Percentiles rank a stretch among this genome's conserved stretches.
Evolutionary conservation across 2,113 vertebrate genomes (phyloP).

Genomic region (Strix uralensis): DNA sequence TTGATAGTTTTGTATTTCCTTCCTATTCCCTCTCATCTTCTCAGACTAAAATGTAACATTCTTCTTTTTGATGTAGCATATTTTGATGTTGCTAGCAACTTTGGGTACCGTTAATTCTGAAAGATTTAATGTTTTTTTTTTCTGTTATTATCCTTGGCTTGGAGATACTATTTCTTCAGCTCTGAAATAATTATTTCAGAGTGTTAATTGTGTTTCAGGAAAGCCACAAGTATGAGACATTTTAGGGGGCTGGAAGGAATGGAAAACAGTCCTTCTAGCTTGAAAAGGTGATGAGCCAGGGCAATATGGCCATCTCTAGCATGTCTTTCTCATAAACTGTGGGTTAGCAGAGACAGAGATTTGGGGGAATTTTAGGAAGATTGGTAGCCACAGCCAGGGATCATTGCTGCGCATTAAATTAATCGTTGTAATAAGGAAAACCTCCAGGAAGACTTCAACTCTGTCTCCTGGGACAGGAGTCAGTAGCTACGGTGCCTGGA

Average conservation of each 20-base stretch:
- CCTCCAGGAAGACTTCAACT: neutral
- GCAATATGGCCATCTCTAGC: neutral
- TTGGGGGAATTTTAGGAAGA: neutral
- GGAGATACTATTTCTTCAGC: neutral
- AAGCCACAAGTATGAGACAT: neutral
- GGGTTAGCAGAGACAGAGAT: neutral
- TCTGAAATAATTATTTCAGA: neutral
- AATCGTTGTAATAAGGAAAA: neutral
- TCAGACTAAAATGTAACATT: neutral
- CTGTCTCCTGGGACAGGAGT: neutral
- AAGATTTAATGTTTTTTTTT: neutral
- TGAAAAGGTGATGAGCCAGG: neutral
- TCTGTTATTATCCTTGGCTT: neutral
- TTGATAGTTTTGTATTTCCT: neutral
- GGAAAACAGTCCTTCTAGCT: neutral
- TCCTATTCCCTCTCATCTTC: neutral
- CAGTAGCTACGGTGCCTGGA: neutral
- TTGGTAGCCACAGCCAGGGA: neutral
- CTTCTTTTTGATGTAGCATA: neutral
- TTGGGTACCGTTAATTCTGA: neutral
- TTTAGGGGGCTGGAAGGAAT: neutral
- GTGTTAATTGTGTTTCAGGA: neutral
- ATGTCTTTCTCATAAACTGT: fast-evolving
- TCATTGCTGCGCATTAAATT: neutral
- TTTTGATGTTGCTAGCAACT: neutral